phyloP scores from a whole-genome alignment of 2,113 vertebrate genomes.

The Cairina moschata region DNA sequence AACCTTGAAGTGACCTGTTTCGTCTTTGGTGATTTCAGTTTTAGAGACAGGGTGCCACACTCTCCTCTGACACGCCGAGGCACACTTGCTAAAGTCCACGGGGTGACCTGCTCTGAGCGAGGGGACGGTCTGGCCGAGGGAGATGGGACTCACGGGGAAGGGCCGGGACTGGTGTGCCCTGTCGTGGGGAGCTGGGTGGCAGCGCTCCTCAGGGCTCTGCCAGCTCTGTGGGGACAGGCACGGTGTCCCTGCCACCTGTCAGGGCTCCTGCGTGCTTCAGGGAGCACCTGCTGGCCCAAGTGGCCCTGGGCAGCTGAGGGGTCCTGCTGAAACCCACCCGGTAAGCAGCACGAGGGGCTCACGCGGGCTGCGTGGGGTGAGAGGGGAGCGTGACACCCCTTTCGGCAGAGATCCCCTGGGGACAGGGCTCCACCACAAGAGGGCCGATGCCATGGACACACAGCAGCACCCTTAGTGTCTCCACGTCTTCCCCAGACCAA shows the following conservation, averaged over 20 bases:
- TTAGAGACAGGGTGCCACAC: constrained; percentile 64
- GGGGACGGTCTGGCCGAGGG: background rate
- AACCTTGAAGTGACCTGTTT: constrained; percentile 67
- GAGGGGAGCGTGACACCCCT: background rate
- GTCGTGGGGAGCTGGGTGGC: background rate
- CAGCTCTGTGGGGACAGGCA: background rate
- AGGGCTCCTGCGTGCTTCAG: background rate
- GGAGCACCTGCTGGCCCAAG: background rate
- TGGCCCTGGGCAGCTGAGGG: background rate
- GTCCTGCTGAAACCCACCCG: constrained; percentile 10
- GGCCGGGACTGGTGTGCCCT: background rate
- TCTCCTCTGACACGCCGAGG: constrained; percentile 25
- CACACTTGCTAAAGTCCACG: background rate
- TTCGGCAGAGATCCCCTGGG: background rate
- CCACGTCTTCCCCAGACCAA: background rate
- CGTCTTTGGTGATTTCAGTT: constrained; percentile 78
- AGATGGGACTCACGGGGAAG: background rate
- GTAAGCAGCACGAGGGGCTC: constrained; percentile 9
- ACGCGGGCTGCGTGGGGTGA: constrained; percentile 31
- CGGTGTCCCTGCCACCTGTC: background rate
- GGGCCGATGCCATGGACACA: background rate
- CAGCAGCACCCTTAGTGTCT: background rate
- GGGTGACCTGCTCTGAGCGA: background rate
- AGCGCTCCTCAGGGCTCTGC: background rate
- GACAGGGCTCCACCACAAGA: background rate